Evolutionary conservation across 2,888 invertebrate species (phyloP).

Genomic region (Hirtodrosophila histrioides): DNA sequence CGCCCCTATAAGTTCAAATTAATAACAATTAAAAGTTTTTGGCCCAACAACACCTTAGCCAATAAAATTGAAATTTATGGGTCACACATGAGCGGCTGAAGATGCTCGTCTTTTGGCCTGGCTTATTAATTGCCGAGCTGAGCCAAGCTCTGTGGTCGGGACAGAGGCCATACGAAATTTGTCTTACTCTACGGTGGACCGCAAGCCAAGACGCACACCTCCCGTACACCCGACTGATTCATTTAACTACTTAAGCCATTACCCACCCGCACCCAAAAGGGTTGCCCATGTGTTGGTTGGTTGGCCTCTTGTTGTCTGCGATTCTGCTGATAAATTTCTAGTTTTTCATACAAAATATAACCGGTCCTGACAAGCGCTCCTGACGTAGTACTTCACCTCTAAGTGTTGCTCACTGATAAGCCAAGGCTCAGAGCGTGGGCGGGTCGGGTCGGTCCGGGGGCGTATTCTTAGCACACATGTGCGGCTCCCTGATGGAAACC

Average conservation of each 20-base stretch:
- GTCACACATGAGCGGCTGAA: slow-evolving; percentile 70
- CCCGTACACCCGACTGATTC: slow-evolving; percentile 44
- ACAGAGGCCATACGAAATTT: slow-evolving; percentile 55
- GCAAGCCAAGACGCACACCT: slow-evolving; percentile 50
- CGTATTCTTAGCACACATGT: slow-evolving; percentile 36
- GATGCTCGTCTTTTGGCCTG: slow-evolving; percentile 24
- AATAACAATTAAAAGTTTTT: slow-evolving; percentile 75
- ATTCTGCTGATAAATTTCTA: slow-evolving; percentile 62
- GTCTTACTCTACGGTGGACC: slow-evolving; percentile 59
- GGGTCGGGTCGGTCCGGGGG: slow-evolving; percentile 7
- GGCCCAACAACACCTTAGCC: slow-evolving; percentile 67
- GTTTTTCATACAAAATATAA: slow-evolving; percentile 60
- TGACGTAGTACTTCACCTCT: slow-evolving; percentile 56
- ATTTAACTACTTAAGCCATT: slow-evolving; percentile 71
- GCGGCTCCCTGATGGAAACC: slow-evolving; percentile 75
- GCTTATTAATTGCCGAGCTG: slow-evolving; percentile 68
- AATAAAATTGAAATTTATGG: slow-evolving; percentile 79
- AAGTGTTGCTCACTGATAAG: slow-evolving; percentile 70
- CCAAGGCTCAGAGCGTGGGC: slow-evolving; percentile 22
- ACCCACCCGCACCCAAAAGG: slow-evolving; percentile 32
- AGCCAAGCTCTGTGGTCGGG: slow-evolving; percentile 46
- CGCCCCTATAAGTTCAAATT: slow-evolving; percentile 60
- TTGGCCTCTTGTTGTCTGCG: slow-evolving; percentile 15
- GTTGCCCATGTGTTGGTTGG: slow-evolving; percentile 50
- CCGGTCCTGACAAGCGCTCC: slow-evolving; percentile 46